Percentiles rank a stretch among this genome's conserved stretches.
Conservation (phyloP, 2,888 invertebrate species). For the Cyclophora albipunctata region DNA sequence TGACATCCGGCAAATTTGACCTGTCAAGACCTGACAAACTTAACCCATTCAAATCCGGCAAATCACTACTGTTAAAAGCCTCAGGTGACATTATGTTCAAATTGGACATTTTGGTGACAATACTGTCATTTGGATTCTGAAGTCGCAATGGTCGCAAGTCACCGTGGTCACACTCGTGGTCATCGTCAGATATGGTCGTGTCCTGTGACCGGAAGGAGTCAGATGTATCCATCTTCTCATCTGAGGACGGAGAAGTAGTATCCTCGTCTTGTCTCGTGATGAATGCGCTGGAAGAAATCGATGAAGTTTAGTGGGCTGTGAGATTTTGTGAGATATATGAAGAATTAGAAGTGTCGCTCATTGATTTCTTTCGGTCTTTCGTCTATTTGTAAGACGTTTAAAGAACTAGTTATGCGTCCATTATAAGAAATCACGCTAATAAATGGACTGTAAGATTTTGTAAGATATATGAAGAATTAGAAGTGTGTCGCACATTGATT, state of each 20-base stretch:
- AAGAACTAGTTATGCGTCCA: too few relatives aligned
- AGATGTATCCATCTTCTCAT: conserved; percentile 69
- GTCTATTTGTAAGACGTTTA: too few relatives aligned
- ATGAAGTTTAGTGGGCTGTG: too few relatives aligned
- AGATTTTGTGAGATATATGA: too few relatives aligned
- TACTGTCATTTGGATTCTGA: conserved; percentile 45
- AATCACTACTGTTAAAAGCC: too few relatives aligned
- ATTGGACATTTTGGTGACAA: conserved; percentile 41
- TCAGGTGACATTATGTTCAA: conserved; percentile 26
- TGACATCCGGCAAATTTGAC: too few relatives aligned
- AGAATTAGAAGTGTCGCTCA: not conserved
- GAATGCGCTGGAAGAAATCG: conserved; percentile 38
- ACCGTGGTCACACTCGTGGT: conserved; percentile 21
- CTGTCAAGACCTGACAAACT: too few relatives aligned
- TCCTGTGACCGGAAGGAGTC: conserved; percentile 56
- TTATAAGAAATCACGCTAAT: too few relatives aligned
- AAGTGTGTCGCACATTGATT: too few relatives aligned
- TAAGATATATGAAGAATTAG: too few relatives aligned
- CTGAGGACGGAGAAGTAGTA: conserved; percentile 56
- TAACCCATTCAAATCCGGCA: too few relatives aligned
- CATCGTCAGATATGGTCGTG: conserved; percentile 59
- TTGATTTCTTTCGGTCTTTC: not conserved
- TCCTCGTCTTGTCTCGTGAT: conserved; percentile 46
- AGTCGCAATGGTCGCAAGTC: conserved; percentile 29
- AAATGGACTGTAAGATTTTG: too few relatives aligned